Evolutionary conservation across 2,113 vertebrate genomes (phyloP), one percentile per base, ranked within the genome.

Genomic region (Myxocyprinus asiaticus): DNA sequence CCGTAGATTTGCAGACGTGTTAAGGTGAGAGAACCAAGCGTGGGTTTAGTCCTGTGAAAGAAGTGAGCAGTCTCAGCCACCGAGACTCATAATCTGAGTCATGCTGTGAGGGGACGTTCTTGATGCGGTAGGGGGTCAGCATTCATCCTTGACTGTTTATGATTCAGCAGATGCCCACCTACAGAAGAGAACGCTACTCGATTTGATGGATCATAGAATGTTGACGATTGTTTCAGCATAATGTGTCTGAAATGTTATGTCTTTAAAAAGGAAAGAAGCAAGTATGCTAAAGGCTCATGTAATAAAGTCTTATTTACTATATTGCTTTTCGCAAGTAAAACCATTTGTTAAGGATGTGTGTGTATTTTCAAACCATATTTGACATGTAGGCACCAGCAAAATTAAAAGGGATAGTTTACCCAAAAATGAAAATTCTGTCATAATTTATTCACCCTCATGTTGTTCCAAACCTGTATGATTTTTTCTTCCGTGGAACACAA

Each of bases 41-140:
- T 10, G 9, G 58, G 55, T 33, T 73, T 73, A 56, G 45, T 45
- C 62, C 45, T 53, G 33, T 12, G 4, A 61, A 48, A 53, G 14
- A 45, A 72, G 22, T 62, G 10, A 58, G 70, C 77, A 74, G 68
- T 47, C 68, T 83, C 14, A 55, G 58, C 17, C 48, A 44, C 63
- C 63, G 63, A 77, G 43, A 72, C 55, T 53, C 55, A 72, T 59
- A 64, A 70, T 75, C 67, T 77, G 80, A 82, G 74, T 77, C 75
- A 82, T 77, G 55, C 22, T 17, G 55, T 42, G 65, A 64, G 42
- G 65, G 71, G 61, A 68, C 63, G 45, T 77, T 78, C 15, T 43
- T 72, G 7, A 67, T 71, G 44, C 47, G 22, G 53, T 55, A 44
- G 55, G 9, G n/a, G 55, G 48, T 67, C 79, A 67, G 59, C 47